Base-by-base conservation (phyloP, 1,140 invertebrate species). In the Armadillidium nasatum region DNA sequence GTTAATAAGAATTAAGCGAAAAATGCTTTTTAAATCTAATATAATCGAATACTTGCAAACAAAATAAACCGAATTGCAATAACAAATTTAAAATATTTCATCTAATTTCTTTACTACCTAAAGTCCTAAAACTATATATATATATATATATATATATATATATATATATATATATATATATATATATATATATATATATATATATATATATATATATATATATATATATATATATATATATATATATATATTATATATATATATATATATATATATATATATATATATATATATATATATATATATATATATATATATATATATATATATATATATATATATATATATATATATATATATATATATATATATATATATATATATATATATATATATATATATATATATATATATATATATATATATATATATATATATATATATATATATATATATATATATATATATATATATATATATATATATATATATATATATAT, bases 181-280 rank as follows among this genome's bases (percentile, higher is more conserved):
- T 68, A 68, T 19, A 68, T 68, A 19, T 19, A 68, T 68, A 68
- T 68, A 68, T 68, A 68, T 68, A 19, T 68, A 68, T 68, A 68
- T 68, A 68, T 68, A 68, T 68, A 68, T 68, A 68, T 68, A 21
- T 68, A 68, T 68, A 68, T 68, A 68, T 68, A 68, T 19, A 21
- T 21, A 68, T 68, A 21, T 13, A 68, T 68, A 21, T 19, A 68
- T 68, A 68, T 19, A 68, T 19, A 68, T 0, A 68, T 7, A 68
- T 19, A 68, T 19, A 68, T 19, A 68, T 68, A 68, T 21, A 68
- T 22, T 68, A 68, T 21, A 68, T 68, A 68, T 21, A 68, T 21
- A 68, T 60, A 21, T 21, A 60, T 60, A n/a, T 60, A 60, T 60
- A 21, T 60, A 21, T 60, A 21, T 60, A 21, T 60, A 21, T 60